Evolutionary conservation across 2,888 invertebrate genomes (phyloP).

Genomic region (Clusia tigrina): DNA sequence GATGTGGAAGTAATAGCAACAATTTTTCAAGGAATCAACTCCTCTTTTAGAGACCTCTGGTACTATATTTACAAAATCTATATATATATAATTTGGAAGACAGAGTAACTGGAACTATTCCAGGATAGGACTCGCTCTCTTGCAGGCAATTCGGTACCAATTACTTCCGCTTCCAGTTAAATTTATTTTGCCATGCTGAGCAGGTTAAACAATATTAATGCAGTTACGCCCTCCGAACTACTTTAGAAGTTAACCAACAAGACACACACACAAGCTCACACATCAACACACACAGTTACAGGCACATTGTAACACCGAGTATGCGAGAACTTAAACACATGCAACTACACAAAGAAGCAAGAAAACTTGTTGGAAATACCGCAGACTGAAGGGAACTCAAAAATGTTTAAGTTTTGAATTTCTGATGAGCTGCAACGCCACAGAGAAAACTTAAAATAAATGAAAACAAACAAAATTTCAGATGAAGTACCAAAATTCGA

Average conservation of each 20-base stretch:
- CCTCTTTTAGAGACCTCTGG: too few species aligned
- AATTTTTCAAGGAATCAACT: too few species aligned
- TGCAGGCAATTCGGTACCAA: not conserved
- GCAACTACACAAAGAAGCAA: too few species aligned
- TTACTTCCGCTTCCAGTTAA: not conserved
- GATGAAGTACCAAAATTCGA: not conserved
- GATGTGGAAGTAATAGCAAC: too few species aligned
- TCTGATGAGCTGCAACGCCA: constrained; percentile 27
- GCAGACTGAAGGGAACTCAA: constrained; percentile 8
- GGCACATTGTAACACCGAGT: too few species aligned
- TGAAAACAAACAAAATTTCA: constrained; percentile 26
- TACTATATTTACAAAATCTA: too few species aligned
- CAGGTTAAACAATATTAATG: not conserved
- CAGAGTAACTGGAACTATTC: too few species aligned
- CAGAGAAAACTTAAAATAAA: constrained; percentile 25
- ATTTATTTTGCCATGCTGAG: not conserved
- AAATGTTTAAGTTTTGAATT: constrained; percentile 27
- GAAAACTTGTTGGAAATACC: too few species aligned
- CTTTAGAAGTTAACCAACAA: not conserved
- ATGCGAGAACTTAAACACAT: too few species aligned
- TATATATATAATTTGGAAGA: too few species aligned
- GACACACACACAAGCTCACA: not conserved
- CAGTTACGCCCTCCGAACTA: not conserved
- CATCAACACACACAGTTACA: not conserved
- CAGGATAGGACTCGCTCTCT: too few species aligned